Evolutionary conservation across 1,140 invertebrate genomes (phyloP).

Genomic region (Cherax destructor): DNA sequence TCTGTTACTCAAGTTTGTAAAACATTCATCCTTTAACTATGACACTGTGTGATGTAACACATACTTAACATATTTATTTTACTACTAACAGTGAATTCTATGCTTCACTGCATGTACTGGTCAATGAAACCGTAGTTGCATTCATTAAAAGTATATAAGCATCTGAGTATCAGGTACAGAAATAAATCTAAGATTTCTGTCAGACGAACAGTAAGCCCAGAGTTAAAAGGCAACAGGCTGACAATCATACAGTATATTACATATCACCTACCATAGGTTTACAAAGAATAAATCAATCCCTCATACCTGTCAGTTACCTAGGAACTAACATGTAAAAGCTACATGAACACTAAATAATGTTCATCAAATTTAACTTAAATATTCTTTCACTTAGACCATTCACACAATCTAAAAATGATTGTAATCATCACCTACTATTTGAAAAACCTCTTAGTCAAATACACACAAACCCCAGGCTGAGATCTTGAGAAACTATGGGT

Average conservation of each 20-base stretch:
- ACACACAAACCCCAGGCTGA: slow-evolving; percentile 17
- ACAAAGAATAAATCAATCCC: not conserved
- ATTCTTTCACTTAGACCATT: not conserved
- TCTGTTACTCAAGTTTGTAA: slow-evolving; percentile 5
- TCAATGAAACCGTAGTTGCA: not conserved
- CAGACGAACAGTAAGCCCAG: slow-evolving; percentile 31
- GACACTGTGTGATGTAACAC: slow-evolving; percentile 9
- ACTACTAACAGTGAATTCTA: not conserved
- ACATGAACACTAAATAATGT: slow-evolving; percentile 15
- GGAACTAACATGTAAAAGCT: slow-evolving; percentile 36
- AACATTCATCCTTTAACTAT: slow-evolving; percentile 31
- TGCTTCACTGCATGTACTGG: not conserved
- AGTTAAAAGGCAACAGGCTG: slow-evolving; percentile 45
- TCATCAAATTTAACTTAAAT: slow-evolving; percentile 14
- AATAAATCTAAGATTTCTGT: slow-evolving; percentile 32
- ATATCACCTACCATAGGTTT: not conserved
- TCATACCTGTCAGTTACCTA: slow-evolving; percentile 18
- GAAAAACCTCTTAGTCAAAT: slow-evolving; percentile 5
- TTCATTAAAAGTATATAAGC: slow-evolving; percentile 18
- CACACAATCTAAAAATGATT: slow-evolving; percentile 3
- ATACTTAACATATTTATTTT: not conserved
- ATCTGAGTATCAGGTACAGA: slow-evolving; percentile 50
- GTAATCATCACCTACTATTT: not conserved
- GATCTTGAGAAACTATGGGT: slow-evolving; percentile 31
- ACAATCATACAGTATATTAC: slow-evolving; percentile 21